Evolutionary conservation across 1,140 invertebrate species (phyloP).

Genomic region (Tribolium madens): DNA sequence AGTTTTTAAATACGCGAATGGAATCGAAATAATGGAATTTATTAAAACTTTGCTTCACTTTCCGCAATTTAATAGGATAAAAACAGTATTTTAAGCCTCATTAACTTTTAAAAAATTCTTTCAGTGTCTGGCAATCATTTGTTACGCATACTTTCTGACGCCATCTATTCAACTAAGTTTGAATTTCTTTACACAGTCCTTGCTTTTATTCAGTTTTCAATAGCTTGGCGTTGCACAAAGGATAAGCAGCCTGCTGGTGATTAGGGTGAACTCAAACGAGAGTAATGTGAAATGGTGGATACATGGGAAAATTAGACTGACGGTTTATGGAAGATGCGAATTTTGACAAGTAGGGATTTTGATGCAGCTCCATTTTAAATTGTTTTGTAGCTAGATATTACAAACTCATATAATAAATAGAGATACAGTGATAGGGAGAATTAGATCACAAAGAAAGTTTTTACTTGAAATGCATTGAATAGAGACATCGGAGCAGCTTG

Average conservation of each 20-base stretch:
- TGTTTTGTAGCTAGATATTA: neutral
- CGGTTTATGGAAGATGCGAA: slow-evolving; percentile 15
- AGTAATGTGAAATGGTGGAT: slow-evolving; percentile 36
- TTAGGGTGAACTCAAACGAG: slow-evolving; percentile 50
- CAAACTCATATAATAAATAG: neutral
- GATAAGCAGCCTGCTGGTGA: slow-evolving; percentile 45
- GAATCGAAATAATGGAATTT: slow-evolving; percentile 16
- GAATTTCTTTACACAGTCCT: slow-evolving; percentile 51
- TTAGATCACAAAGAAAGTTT: neutral
- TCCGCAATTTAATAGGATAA: slow-evolving; percentile 48
- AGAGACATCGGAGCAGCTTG: neutral
- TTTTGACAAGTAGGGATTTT: neutral
- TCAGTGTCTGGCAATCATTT: slow-evolving; percentile 47
- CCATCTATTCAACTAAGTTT: slow-evolving; percentile 47
- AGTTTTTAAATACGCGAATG: neutral
- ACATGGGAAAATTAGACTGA: slow-evolving; percentile 32
- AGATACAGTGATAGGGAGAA: neutral
- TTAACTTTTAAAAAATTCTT: slow-evolving; percentile 52
- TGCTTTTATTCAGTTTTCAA: slow-evolving; percentile 53
- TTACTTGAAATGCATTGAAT: neutral
- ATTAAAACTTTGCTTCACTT: slow-evolving; percentile 14
- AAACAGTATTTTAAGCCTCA: slow-evolving; percentile 51
- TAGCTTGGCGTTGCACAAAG: slow-evolving; percentile 46
- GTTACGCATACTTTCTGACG: slow-evolving; percentile 52
- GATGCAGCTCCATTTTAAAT: neutral